phyloP scores from a whole-genome alignment of 2,113 vertebrate species.

The Cisticola juncidis region DNA sequence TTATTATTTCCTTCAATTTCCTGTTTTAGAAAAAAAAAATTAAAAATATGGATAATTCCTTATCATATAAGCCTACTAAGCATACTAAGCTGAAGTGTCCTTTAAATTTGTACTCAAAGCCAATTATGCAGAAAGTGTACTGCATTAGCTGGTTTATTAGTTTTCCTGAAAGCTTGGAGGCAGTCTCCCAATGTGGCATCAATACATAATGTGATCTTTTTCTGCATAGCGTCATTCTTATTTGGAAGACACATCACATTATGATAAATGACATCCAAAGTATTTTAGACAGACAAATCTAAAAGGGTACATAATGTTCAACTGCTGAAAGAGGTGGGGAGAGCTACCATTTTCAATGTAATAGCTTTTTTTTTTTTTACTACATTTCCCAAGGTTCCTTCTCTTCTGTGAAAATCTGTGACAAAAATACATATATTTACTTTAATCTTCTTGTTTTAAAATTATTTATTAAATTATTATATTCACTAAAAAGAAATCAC shows the following conservation, averaged over 20 bases:
- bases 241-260: background rate
- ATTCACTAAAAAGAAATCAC: background rate
- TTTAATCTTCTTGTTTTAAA: background rate
- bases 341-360: background rate
- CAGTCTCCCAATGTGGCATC: background rate
- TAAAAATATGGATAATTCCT: background rate
- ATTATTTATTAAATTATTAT: background rate
- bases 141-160: background rate
- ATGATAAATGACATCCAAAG: background rate
- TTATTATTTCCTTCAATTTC: slow-evolving; percentile 28
- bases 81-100: slow-evolving; percentile 10
- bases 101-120: slow-evolving; percentile 16
- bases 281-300: background rate
- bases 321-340: background rate
- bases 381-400: background rate
- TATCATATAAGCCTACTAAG: background rate
- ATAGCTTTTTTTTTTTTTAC: background rate
- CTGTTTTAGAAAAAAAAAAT: background rate
- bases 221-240: background rate
- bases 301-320: background rate
- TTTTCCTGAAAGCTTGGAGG: slow-evolving; percentile 22
- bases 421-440: background rate
- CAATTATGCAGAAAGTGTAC: background rate
- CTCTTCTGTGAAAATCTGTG: background rate
- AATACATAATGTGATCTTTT: background rate